Conservation (phyloP, 2,113 vertebrate species). For the Pristiophorus japonicus region DNA sequence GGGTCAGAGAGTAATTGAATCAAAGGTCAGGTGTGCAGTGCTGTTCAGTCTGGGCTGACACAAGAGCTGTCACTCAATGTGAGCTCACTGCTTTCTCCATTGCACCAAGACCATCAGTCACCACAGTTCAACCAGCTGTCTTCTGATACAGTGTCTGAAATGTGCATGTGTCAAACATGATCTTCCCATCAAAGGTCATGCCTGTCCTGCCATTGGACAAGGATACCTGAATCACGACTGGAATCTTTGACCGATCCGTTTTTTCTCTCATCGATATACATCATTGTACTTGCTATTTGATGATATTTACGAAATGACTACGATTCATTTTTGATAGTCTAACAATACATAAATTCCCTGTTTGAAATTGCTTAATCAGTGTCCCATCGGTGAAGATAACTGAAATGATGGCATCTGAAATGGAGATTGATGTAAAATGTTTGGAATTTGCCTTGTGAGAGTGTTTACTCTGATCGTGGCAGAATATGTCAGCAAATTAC, state of each 20-base stretch:
- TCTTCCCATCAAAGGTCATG: background rate
- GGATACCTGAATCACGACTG: background rate
- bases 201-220: background rate
- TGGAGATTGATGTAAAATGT: background rate
- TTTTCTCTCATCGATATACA: background rate
- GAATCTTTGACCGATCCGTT: background rate
- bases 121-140: background rate
- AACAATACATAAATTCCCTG: background rate
- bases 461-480: background rate
- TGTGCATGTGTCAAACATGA: background rate
- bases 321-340: background rate
- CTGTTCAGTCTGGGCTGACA: background rate
- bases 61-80: background rate
- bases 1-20: background rate
- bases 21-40: background rate
- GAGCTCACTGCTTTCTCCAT: background rate
- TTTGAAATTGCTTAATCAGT: background rate
- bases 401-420: no score
- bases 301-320: background rate
- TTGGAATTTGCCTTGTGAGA: background rate
- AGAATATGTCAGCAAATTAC: background rate
- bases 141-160: slow-evolving; percentile 11
- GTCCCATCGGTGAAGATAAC: background rate
- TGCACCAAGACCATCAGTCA: background rate
- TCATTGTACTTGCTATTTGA: background rate